phyloP scores from a whole-genome alignment of 2,888 invertebrate genomes.

The Melipona bicolor region DNA sequence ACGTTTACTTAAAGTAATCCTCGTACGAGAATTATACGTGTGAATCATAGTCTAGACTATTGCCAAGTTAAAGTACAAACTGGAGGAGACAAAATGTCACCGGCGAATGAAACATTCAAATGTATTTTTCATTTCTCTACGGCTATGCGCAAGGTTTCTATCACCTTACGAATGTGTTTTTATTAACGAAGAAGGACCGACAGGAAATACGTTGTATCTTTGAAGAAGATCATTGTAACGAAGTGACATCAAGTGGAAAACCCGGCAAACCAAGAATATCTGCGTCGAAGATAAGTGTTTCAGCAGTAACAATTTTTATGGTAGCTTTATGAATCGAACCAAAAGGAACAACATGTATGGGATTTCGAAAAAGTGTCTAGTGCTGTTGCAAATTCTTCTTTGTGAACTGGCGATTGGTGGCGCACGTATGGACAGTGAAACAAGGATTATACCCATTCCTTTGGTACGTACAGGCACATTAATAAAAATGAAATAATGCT shows the following conservation, averaged over 20 bases:
- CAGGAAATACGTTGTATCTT: background rate
- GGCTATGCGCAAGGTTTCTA: background rate
- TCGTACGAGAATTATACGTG: background rate
- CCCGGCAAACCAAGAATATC: background rate
- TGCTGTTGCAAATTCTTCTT: conserved; percentile 23
- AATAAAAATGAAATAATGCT: background rate
- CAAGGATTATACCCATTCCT: conserved; percentile 36
- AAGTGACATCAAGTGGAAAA: background rate
- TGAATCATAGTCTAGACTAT: background rate
- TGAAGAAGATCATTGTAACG: too few species aligned
- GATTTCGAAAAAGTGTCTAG: background rate
- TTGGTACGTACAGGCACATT: conserved; percentile 47
- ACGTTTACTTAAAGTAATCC: background rate
- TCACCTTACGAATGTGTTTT: too few species aligned
- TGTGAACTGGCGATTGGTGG: conserved; percentile 22
- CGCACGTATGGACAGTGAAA: background rate
- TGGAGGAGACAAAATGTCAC: conserved; percentile 6
- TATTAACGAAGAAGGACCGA: background rate
- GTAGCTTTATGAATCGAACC: conserved; percentile 1
- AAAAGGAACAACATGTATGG: conserved; percentile 35
- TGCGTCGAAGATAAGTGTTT: background rate
- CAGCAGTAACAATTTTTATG: conserved; percentile 14
- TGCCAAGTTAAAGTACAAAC: background rate
- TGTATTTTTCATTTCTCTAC: background rate
- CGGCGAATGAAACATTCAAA: background rate